A percentile compares a stretch with the other conserved stretches of the same genome.
phyloP scores from a whole-genome alignment of 1,140 invertebrate species.

The Leptinotarsa defecta region DNA sequence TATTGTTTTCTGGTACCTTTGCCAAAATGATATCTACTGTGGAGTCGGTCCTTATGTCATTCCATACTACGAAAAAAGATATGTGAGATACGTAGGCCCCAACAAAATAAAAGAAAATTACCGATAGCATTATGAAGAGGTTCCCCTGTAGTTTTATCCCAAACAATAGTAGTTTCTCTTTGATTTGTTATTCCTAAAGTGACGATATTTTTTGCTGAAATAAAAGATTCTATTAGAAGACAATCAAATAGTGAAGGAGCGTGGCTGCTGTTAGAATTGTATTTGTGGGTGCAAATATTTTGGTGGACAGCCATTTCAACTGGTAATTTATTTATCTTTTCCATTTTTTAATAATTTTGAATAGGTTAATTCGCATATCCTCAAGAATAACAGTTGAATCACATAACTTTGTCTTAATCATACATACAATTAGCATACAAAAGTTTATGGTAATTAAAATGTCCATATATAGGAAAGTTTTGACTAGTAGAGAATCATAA shows the following conservation, averaged over 20 bases:
- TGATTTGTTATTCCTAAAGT: constrained; percentile 94
- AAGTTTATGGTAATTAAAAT: no score
- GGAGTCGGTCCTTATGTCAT: constrained; percentile 80
- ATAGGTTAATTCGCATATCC: no score
- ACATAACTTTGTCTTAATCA: no score
- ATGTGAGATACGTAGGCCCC: background rate
- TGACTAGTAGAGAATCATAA: no score
- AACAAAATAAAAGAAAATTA: constrained; percentile 51
- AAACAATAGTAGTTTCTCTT: constrained; percentile 94
- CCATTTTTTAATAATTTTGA: no score
- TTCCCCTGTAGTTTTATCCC: constrained; percentile 90
- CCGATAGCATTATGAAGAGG: constrained; percentile 95
- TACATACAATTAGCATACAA: no score
- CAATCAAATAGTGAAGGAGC: no score
- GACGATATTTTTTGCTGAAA: constrained; percentile 69
- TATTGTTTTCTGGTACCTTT: constrained; percentile 79
- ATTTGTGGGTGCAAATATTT: no score
- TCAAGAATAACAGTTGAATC: no score
- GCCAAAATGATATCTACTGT: constrained; percentile 85
- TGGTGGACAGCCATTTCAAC: constrained; percentile 1
- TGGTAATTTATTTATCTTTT: background rate
- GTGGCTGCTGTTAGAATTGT: no score
- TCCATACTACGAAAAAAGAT: constrained; percentile 69
- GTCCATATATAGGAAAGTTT: no score
- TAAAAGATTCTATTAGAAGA: constrained; percentile 30